Conservation (phyloP, 2,797 vertebrate genomes). For the Pitangus sulphuratus region DNA sequence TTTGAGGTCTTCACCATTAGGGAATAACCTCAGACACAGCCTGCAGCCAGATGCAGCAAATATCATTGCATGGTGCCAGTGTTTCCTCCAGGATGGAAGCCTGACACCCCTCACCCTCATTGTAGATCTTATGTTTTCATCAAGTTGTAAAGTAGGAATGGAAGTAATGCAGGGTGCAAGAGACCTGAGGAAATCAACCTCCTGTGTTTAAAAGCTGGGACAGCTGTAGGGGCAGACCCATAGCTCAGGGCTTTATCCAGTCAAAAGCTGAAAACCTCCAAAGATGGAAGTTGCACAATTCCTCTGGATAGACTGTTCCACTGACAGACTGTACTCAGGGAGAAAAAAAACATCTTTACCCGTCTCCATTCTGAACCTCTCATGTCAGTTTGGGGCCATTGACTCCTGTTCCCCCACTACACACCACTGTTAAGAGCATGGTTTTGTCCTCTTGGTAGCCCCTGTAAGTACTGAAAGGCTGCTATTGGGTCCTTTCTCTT, state of each 20-base stretch:
- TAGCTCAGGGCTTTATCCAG: not conserved
- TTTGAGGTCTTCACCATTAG: not conserved
- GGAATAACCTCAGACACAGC: not conserved
- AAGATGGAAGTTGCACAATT: not conserved
- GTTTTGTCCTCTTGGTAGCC: not conserved
- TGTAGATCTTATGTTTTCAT: not conserved
- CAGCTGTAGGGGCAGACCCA: not conserved
- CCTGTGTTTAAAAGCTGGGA: not conserved
- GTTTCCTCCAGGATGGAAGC: not conserved
- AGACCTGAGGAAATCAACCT: not conserved
- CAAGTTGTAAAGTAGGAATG: not conserved
- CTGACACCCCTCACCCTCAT: not conserved
- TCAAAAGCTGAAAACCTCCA: not conserved
- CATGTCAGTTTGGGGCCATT: accelerated
- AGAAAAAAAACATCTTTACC: accelerated
- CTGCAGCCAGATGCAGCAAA: not conserved
- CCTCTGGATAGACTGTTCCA: not conserved
- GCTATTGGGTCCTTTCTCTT: not conserved
- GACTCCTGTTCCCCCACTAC: not conserved
- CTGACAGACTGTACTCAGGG: not conserved
- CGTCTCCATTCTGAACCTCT: not conserved
- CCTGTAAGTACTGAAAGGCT: not conserved
- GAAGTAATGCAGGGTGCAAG: not conserved
- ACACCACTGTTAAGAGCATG: accelerated
- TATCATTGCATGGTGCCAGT: no score